These are phyloP conservation scores for Papilio aristodemus DNA, from an alignment of 1,140 invertebrate genomes.

Conservation along the genomic window DNA sequence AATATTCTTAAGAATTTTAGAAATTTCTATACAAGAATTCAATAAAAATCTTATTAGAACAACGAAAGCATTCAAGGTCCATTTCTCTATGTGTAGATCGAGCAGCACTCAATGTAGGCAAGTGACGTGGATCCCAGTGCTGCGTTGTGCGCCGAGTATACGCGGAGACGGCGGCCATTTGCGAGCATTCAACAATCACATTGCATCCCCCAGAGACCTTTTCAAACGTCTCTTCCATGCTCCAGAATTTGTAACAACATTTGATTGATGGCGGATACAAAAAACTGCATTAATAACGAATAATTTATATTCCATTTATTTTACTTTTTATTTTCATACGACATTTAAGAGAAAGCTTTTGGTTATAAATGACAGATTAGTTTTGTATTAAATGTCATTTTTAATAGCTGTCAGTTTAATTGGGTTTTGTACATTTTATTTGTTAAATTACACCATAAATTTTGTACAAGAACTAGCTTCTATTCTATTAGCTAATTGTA, in stretches of 20 bases:
- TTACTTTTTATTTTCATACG: neutral
- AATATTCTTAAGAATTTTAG: neutral
- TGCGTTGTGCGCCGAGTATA: conserved; percentile 2
- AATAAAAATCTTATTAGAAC: neutral
- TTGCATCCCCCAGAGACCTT: conserved; percentile 27
- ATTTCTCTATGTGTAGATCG: neutral
- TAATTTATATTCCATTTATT: neutral
- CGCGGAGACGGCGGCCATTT: conserved; percentile 25
- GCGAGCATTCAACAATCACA: conserved; percentile 31
- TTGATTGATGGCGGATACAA: conserved; percentile 22
- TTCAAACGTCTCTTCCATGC: conserved; percentile 26
- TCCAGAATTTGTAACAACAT: conserved; percentile 5
- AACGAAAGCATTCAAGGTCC: conserved; percentile 15
- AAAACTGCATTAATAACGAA: neutral
- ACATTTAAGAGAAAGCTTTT: neutral
- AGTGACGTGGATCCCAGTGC: conserved; percentile 21
- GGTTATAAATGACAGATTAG: neutral
- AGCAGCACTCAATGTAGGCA: conserved; percentile 14
- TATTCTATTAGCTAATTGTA: no score
- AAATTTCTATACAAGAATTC: neutral
- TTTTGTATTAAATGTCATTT: neutral
- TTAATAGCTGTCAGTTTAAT: neutral
- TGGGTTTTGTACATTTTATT: neutral
- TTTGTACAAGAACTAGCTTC: no score
- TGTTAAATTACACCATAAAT: neutral